Evolutionary conservation across 2,797 vertebrate genomes (phyloP).

Genomic region (Sebastes minor): DNA sequence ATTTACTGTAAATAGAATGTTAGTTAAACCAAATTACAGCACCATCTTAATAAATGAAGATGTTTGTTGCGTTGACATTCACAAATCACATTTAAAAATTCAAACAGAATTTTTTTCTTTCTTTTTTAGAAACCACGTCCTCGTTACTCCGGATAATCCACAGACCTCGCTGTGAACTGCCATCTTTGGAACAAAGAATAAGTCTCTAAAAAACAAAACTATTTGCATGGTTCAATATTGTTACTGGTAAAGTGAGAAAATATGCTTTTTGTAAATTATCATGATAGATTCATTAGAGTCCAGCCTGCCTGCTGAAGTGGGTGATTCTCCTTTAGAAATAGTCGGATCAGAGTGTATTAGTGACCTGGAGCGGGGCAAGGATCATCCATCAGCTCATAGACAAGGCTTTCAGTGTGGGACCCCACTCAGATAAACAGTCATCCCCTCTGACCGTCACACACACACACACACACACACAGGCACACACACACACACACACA

Average conservation of each 20-base stretch:
- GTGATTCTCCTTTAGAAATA: not conserved
- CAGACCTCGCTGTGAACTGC: not conserved
- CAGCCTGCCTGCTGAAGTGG: not conserved
- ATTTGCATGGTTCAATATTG: not conserved
- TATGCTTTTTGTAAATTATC: not conserved
- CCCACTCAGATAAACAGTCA: slow-evolving; percentile 71
- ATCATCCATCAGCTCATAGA: slow-evolving; percentile 73
- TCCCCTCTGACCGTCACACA: slow-evolving; percentile 37
- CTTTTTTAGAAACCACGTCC: not conserved
- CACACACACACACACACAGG: not conserved
- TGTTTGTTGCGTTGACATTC: not conserved
- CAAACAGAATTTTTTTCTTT: not conserved
- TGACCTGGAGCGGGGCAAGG: slow-evolving; percentile 45
- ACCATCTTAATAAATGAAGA: not conserved
- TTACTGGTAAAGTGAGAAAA: not conserved
- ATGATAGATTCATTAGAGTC: not conserved
- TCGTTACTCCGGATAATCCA: not conserved
- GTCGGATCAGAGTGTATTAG: slow-evolving; percentile 27
- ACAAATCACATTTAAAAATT: too few species aligned
- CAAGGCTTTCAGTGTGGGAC: slow-evolving; percentile 71
- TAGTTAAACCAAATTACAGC: not conserved
- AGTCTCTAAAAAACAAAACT: not conserved
- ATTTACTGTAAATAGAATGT: not conserved
- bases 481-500: not conserved
- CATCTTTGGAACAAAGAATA: not conserved